A percentile compares a stretch with the other conserved stretches of the same genome.
Evolutionary conservation across 2,888 invertebrate species (phyloP).

Genomic region (Elegia similella): DNA sequence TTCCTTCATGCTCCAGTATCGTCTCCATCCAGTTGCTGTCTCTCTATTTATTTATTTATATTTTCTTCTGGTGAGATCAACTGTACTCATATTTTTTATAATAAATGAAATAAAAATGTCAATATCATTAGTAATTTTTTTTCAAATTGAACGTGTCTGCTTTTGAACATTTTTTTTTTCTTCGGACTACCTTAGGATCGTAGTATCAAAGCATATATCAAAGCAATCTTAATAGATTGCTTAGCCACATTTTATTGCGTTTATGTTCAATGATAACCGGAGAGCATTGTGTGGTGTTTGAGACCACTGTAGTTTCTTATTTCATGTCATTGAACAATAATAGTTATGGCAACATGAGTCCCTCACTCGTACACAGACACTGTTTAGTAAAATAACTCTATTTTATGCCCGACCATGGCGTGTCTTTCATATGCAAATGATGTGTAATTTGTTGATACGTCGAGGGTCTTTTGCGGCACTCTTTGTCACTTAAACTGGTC

Average conservation of each 20-base stretch:
- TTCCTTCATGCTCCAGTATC: no score
- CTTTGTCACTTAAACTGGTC: constrained; percentile 70
- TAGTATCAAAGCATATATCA: background rate
- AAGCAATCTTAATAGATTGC: background rate
- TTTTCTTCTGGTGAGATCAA: no score
- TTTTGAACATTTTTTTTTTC: no score
- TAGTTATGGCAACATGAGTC: constrained; percentile 37
- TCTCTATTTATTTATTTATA: no score
- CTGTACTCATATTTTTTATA: no score
- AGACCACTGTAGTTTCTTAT: constrained; percentile 31
- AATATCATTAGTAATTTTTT: no score
- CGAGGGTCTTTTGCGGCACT: constrained; percentile 78
- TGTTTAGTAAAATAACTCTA: constrained; percentile 65
- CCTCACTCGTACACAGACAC: constrained; percentile 59
- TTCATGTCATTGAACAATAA: constrained; percentile 30
- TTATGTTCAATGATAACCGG: background rate
- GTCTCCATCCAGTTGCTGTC: no score
- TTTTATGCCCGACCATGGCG: constrained; percentile 56
- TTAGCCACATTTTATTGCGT: background rate
- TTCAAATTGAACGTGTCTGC: no score
- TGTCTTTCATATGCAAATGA: constrained; percentile 72
- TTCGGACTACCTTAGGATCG: no score
- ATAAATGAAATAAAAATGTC: no score
- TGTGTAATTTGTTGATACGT: constrained; percentile 79
- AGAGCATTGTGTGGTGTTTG: constrained; percentile 16